Conservation (phyloP, 2,113 vertebrate species). For the Isurus oxyrinchus region DNA sequence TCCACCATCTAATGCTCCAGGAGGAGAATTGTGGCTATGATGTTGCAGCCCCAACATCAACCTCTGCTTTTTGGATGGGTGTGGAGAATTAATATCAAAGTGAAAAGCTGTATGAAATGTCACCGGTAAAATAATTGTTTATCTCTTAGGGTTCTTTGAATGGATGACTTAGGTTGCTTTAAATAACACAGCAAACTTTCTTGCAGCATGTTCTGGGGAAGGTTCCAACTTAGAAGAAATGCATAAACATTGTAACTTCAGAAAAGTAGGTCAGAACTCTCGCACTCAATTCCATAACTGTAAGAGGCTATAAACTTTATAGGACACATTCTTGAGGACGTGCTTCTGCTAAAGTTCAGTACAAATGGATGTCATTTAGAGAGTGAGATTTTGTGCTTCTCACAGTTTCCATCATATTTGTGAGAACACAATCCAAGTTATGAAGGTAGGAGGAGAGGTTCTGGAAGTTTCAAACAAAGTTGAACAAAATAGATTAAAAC, state of each 20-base stretch:
- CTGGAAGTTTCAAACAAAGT: not conserved
- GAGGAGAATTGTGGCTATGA: not conserved
- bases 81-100: not conserved
- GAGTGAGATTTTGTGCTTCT: not conserved
- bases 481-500: not conserved
- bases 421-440: not conserved
- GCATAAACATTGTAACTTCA: constrained; percentile 2
- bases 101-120: not conserved
- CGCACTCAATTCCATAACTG: not conserved
- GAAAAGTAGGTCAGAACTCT: constrained; percentile 21
- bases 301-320: not conserved
- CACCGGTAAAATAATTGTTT: not conserved
- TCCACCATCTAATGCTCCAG: not conserved
- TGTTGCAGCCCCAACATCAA: not conserved
- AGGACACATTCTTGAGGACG: not conserved
- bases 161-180: not conserved
- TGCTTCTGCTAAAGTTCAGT: not conserved
- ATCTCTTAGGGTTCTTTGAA: not conserved
- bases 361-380: not conserved
- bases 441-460: not conserved
- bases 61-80: not conserved
- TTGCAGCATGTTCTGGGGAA: not conserved
- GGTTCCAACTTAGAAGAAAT: constrained; percentile 6
- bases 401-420: not conserved
- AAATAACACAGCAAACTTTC: not conserved